Conservation (phyloP, 2,113 vertebrate species). For the Stercorarius parasiticus region DNA sequence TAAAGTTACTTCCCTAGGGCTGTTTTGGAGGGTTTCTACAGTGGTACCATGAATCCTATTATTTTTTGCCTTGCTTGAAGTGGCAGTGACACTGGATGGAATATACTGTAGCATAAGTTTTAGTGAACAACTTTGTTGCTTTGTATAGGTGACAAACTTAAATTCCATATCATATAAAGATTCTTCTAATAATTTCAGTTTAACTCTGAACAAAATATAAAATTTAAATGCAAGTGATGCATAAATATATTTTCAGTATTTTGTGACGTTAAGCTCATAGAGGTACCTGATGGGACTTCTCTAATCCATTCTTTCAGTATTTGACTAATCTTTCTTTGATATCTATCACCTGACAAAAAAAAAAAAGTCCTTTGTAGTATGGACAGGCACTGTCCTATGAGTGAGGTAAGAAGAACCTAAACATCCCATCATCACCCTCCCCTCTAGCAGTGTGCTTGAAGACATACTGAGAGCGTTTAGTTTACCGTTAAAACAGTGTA, state of each 20-base stretch:
- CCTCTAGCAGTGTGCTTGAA: not conserved
- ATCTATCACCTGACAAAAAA: not conserved
- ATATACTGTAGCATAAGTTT: not conserved
- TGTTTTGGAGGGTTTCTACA: not conserved
- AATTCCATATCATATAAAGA: not conserved
- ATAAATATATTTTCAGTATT: not conserved
- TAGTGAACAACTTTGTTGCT: not conserved
- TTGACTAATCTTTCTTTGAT: not conserved
- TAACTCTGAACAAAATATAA: not conserved
- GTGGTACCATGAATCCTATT: not conserved
- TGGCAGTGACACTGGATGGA: not conserved
- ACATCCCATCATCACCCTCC: not conserved
- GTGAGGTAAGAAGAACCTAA: not conserved
- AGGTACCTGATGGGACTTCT: not conserved
- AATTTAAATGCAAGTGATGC: not conserved
- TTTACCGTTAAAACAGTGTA: rapidly evolving
- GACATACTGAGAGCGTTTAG: not conserved
- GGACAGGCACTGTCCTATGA: not conserved
- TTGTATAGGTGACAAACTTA: not conserved
- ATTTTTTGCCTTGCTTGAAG: not conserved
- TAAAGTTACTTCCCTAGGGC: not conserved
- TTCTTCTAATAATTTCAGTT: not conserved
- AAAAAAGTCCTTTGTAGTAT: not conserved
- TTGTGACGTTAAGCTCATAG: not conserved
- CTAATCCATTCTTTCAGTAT: not conserved